These are phyloP conservation scores for Aphidius gifuensis DNA, from an alignment of 1,140 invertebrate species.

Conservation along the genomic window DNA sequence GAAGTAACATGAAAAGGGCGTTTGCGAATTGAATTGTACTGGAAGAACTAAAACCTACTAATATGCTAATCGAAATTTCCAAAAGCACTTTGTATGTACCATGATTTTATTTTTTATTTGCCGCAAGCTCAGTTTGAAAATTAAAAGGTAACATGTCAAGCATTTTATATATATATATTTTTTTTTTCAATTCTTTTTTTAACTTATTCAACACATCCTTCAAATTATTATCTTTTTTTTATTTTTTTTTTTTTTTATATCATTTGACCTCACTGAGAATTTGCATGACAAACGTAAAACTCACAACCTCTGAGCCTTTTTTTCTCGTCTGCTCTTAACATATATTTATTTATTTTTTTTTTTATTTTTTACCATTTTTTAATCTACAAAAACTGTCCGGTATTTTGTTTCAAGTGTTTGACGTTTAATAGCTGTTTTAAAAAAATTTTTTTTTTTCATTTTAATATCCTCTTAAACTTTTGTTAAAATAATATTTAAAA, in stretches of 20 bases:
- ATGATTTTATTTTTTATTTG: conserved; percentile 23
- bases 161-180: conserved; percentile 20
- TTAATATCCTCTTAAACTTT: no score
- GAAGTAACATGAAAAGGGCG: conserved; percentile 12
- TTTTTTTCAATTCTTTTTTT: conserved; percentile 23
- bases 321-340: conserved; percentile 17
- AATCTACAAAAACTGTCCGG: no score
- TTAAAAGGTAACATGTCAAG: not conserved
- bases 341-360: conserved; percentile 1
- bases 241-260: conserved; percentile 33
- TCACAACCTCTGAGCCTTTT: not conserved
- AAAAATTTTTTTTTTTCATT: no score
- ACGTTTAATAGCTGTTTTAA: no score
- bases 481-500: no score
- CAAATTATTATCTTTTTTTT: conserved; percentile 12
- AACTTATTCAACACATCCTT: not conserved
- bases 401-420: no score
- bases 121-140: conserved; percentile 12
- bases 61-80: conserved; percentile 3
- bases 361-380: not conserved
- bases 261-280: conserved; percentile 35
- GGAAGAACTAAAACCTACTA: not conserved
- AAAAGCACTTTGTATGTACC: conserved; percentile 19
- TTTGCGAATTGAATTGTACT: not conserved
- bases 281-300: conserved; percentile 46